Evolutionary conservation across 2,888 invertebrate species (phyloP).

Genomic region (Gortyna flavago): DNA sequence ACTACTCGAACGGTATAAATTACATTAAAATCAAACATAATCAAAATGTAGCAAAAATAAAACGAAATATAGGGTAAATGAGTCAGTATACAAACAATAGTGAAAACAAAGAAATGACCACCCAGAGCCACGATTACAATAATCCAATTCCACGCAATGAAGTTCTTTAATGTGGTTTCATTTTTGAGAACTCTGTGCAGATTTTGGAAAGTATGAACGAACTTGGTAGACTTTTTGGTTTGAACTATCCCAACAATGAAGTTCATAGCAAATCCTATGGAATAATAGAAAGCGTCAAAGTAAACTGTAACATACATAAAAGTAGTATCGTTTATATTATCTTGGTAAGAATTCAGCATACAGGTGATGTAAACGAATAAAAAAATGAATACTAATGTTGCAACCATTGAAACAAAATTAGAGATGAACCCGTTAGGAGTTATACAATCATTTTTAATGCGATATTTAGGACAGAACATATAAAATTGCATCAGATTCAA

Average conservation of each 20-base stretch:
- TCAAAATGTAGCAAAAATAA: neutral
- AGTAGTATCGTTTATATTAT: neutral
- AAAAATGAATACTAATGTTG: neutral
- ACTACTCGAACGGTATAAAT: constrained; percentile 26
- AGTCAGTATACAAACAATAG: too few relatives aligned
- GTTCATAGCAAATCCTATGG: constrained; percentile 3
- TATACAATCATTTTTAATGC: constrained; percentile 2
- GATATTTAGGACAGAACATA: constrained; percentile 17
- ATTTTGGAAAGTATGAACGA: constrained; percentile 23
- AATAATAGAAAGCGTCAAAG: neutral
- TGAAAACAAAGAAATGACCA: neutral
- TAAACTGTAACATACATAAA: neutral
- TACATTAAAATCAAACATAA: constrained; percentile 29
- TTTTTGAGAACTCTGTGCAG: constrained; percentile 22
- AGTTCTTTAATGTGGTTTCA: neutral
- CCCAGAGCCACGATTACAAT: neutral
- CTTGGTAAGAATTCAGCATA: neutral
- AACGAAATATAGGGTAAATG: neutral
- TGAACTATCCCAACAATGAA: neutral
- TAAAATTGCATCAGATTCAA: constrained; percentile 22
- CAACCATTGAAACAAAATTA: neutral
- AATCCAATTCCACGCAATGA: constrained; percentile 24
- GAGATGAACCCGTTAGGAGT: neutral
- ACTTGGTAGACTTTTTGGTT: neutral
- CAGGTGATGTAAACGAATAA: neutral